phyloP scores from a whole-genome alignment of 2,888 invertebrate species.

The Epinotia bilunana region DNA sequence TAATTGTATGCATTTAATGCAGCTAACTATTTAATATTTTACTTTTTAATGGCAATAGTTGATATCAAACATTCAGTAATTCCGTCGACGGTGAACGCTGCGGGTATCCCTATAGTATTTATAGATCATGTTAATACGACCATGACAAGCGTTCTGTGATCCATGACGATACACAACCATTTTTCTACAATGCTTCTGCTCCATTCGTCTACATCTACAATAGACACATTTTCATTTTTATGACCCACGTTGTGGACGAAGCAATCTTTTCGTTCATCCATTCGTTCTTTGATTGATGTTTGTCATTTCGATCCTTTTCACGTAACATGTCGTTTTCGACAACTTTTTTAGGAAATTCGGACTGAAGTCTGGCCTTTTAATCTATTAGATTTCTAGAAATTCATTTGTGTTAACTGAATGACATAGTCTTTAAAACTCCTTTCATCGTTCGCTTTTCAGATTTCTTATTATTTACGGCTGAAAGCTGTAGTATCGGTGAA shows the following conservation, averaged over 20 bases:
- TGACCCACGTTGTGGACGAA: conserved; percentile 6
- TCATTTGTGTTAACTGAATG: neutral
- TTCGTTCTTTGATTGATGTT: conserved; percentile 23
- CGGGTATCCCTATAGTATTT: too few relatives aligned
- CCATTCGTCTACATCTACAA: conserved; percentile 15
- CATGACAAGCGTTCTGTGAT: conserved; percentile 3
- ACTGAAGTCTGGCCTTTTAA: neutral
- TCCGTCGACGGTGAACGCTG: too few relatives aligned
- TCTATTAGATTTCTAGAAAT: conserved; percentile 7
- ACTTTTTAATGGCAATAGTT: too few relatives aligned
- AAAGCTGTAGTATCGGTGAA: conserved; percentile 3
- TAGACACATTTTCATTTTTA: conserved; percentile 29
- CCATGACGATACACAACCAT: neutral
- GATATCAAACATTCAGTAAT: too few relatives aligned
- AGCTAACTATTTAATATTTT: too few relatives aligned
- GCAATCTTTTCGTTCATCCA: conserved; percentile 26
- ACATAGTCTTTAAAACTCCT: neutral
- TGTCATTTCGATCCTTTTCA: conserved; percentile 12
- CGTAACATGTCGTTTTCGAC: neutral
- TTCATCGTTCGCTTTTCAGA: neutral
- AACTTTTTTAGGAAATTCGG: neutral
- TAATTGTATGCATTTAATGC: too few relatives aligned
- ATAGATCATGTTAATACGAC: neutral
- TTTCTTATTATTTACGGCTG: conserved; percentile 1
- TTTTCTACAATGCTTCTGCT: conserved; percentile 7